These are phyloP conservation scores for Chionomys nivalis DNA, from an alignment of 2,113 vertebrate genomes.

Conservation along the genomic window DNA sequence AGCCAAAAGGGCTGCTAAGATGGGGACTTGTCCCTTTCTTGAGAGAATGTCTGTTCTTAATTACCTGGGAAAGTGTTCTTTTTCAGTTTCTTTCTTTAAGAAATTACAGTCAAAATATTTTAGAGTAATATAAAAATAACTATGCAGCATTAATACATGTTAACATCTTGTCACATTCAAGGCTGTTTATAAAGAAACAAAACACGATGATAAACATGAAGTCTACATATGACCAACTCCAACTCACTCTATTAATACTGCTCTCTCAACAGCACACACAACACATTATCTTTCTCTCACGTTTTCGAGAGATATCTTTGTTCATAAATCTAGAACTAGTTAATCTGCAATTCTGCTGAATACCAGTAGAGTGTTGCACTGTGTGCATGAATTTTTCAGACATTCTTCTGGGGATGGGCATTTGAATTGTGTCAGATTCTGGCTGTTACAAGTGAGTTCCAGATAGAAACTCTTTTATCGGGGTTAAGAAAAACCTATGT, in stretches of 20 bases:
- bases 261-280: neutral
- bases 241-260: neutral
- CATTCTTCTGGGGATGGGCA: neutral
- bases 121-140: neutral
- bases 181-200: conserved; percentile 1
- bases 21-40: neutral
- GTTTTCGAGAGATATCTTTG: neutral
- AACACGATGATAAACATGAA: neutral
- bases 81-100: neutral
- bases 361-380: neutral
- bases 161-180: neutral
- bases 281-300: neutral
- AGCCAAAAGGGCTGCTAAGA: neutral
- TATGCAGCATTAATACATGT: neutral
- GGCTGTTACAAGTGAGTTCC: neutral
- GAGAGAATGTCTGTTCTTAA: neutral
- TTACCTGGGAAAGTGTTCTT: neutral
- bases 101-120: neutral
- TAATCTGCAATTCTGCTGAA: neutral
- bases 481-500: neutral
- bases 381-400: neutral
- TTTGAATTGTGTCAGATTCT: neutral
- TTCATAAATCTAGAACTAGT: neutral
- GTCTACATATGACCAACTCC: neutral
- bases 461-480: neutral